Conservation (phyloP, 2,113 vertebrate genomes). For the Gracilinanus agilis region DNA sequence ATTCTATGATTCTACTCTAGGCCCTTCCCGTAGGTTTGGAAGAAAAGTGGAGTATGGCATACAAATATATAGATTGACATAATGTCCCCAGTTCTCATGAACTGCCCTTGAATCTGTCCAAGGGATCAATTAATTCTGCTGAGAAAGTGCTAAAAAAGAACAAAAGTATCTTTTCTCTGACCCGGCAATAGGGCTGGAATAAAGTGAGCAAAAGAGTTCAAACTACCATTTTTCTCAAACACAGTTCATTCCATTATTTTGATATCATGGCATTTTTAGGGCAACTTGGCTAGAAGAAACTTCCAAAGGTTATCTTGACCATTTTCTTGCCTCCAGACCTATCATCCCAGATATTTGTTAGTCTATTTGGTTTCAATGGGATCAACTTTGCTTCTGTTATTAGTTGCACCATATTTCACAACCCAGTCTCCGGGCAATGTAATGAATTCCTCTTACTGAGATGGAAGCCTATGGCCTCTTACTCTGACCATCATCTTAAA, state of each 20-base stretch:
- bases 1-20: background rate
- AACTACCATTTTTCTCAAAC: constrained; percentile 8
- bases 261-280: background rate
- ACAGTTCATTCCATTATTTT: background rate
- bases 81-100: constrained; percentile 49
- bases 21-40: background rate
- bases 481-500: constrained; percentile 2
- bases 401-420: background rate
- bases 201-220: constrained; percentile 53
- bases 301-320: background rate
- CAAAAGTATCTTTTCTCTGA: constrained; percentile 35
- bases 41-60: constrained; percentile 16
- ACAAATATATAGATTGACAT: constrained; percentile 3
- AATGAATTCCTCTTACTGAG: background rate
- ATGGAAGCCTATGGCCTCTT: background rate
- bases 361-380: background rate
- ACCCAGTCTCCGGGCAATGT: background rate
- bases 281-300: background rate
- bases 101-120: constrained; percentile 50
- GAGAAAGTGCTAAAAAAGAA: constrained; percentile 58
- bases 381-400: background rate
- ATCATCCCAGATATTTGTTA: background rate
- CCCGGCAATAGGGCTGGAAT: constrained; percentile 17
- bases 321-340: background rate
- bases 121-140: constrained; percentile 48